Percentiles rank a stretch among this genome's conserved stretches.
phyloP scores from a whole-genome alignment of 2,113 vertebrate species.

The Uria aalge region DNA sequence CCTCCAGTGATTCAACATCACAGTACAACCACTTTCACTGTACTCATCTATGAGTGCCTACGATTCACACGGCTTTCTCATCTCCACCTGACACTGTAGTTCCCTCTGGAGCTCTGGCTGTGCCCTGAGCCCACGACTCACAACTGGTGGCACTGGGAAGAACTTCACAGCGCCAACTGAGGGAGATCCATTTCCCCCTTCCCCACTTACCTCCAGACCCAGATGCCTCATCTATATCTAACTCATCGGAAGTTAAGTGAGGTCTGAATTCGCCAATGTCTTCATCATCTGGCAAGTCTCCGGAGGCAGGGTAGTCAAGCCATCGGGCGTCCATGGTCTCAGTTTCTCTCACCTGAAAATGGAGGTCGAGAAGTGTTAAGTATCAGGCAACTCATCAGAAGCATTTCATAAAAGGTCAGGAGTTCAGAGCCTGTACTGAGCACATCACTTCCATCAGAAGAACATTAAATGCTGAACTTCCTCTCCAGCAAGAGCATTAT shows the following conservation, averaged over 20 bases:
- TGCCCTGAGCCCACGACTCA: neutral
- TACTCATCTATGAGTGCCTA: neutral
- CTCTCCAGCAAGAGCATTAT: neutral
- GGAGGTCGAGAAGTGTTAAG: neutral
- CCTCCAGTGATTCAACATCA: neutral
- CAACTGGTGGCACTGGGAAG: neutral
- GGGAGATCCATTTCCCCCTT: neutral
- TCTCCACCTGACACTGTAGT: neutral
- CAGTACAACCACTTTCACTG: neutral
- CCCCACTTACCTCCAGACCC: slow-evolving; percentile 83
- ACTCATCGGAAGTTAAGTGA: slow-evolving; percentile 8
- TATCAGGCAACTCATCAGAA: neutral
- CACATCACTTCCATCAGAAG: neutral
- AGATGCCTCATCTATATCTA: slow-evolving; percentile 73
- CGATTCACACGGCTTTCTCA: neutral
- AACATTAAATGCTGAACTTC: neutral
- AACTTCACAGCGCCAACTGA: neutral
- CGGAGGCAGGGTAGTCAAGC: slow-evolving; percentile 57
- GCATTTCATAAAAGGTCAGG: neutral
- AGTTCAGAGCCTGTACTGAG: neutral
- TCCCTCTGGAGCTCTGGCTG: neutral
- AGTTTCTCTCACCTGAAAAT: slow-evolving; percentile 74
- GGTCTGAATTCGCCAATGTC: slow-evolving; percentile 30
- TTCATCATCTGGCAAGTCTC: slow-evolving; percentile 75
- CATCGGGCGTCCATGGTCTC: slow-evolving; percentile 72